phyloP scores from a whole-genome alignment of 2,113 vertebrate genomes.

The Tenebrosternarchus preto region DNA sequence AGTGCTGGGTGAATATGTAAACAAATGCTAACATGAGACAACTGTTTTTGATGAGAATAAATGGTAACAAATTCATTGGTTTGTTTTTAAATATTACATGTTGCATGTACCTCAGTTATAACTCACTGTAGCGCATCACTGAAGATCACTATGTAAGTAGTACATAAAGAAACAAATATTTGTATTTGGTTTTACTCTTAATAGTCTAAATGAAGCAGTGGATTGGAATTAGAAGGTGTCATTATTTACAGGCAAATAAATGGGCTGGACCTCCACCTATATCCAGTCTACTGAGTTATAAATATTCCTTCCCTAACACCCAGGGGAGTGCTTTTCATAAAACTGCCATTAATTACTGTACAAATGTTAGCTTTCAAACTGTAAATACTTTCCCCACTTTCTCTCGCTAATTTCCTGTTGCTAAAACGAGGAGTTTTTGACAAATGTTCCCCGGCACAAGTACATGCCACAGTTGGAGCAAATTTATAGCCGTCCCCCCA shows the following conservation, averaged over 20 bases:
- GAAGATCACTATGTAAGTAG: not conserved
- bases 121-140: not conserved
- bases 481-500: constrained; percentile 47
- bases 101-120: no score
- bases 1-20: constrained; percentile 9
- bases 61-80: not conserved
- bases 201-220: constrained; percentile 29
- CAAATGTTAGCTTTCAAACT: constrained; percentile 43
- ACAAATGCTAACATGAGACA: not conserved
- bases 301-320: constrained; percentile 37
- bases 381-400: constrained; percentile 37
- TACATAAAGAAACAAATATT: constrained; percentile 34
- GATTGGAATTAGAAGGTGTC: constrained; percentile 23
- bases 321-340: constrained; percentile 31
- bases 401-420: constrained; percentile 31
- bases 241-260: constrained; percentile 31
- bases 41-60: not conserved
- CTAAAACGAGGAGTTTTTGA: constrained; percentile 41
- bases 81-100: not conserved
- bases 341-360: constrained; percentile 48
- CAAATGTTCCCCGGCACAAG: constrained; percentile 14
- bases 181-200: constrained; percentile 27
- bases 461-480: not conserved
- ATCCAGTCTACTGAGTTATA: constrained; percentile 16
- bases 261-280: constrained; percentile 12